Conservation (phyloP, 2,888 invertebrate genomes). For the Erebia ligea region DNA sequence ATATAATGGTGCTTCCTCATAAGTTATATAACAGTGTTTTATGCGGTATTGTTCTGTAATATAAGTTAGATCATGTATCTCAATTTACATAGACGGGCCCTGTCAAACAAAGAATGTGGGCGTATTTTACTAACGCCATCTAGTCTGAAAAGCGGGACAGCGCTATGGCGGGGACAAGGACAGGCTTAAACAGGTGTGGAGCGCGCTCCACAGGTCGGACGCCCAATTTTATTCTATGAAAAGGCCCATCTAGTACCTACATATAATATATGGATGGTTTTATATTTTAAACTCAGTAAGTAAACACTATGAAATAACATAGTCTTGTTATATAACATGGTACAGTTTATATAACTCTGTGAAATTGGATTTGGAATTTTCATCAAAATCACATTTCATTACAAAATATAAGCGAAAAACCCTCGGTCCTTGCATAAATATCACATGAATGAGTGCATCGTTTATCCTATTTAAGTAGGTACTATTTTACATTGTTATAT, state of each 20-base stretch:
- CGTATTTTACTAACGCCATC: too few species aligned
- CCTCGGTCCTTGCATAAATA: slow-evolving; percentile 53
- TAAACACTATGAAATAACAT: not conserved
- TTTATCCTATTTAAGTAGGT: slow-evolving; percentile 41
- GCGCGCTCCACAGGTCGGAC: too few species aligned
- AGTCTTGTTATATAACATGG: not conserved
- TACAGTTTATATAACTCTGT: slow-evolving; percentile 23
- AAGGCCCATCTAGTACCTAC: too few species aligned
- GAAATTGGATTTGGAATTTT: slow-evolving; percentile 33
- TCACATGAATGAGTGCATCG: slow-evolving; percentile 77
- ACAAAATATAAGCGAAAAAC: slow-evolving; percentile 39
- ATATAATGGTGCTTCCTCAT: not conserved
- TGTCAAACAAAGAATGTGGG: too few species aligned
- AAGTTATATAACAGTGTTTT: not conserved
- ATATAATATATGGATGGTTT: too few species aligned
- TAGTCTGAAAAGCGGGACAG: too few species aligned
- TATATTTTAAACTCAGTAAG: not conserved
- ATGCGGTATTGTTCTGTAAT: not conserved
- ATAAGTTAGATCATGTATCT: not conserved
- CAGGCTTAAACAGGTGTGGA: too few species aligned
- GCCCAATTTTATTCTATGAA: too few species aligned
- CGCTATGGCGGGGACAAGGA: too few species aligned
- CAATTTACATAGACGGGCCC: not conserved
- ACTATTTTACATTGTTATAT: slow-evolving; percentile 42
- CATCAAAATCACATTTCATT: slow-evolving; percentile 38